These are phyloP conservation scores for Galerucella calmariensis DNA, from an alignment of 2,888 invertebrate species.

Conservation along the genomic window DNA sequence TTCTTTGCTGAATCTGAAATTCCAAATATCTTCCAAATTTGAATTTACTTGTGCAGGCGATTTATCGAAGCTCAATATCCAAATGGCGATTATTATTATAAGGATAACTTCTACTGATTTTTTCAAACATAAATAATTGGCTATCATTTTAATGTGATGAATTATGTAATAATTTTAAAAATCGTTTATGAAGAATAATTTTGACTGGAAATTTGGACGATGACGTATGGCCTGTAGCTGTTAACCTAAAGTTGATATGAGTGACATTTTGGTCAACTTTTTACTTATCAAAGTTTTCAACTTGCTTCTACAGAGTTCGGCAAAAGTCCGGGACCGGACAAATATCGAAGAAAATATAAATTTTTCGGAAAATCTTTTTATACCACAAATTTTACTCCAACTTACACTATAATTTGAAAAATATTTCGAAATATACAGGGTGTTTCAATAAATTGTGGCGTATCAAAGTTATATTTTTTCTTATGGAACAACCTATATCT, in stretches of 20 bases:
- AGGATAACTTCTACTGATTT: slow-evolving; percentile 28
- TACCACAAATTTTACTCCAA: too few relatives aligned
- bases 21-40: slow-evolving; percentile 33
- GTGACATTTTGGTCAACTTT: neutral
- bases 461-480: too few relatives aligned
- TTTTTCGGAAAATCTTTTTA: too few relatives aligned
- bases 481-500: too few relatives aligned
- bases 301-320: too few relatives aligned
- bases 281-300: slow-evolving; percentile 3
- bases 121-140: slow-evolving; percentile 12
- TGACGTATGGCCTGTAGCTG: neutral
- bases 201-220: neutral
- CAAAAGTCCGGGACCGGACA: too few relatives aligned
- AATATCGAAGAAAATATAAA: neutral
- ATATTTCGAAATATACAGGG: too few relatives aligned
- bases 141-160: slow-evolving; percentile 22
- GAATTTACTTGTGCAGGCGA: slow-evolving; percentile 18
- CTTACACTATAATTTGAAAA: too few relatives aligned
- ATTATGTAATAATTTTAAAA: neutral
- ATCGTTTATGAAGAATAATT: neutral
- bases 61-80: slow-evolving; percentile 22
- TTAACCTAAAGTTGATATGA: neutral
- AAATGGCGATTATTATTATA: slow-evolving; percentile 28
- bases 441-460: too few relatives aligned
- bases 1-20: slow-evolving; percentile 20